A percentile compares a stretch with the other conserved stretches of the same genome.
Conservation (phyloP, 30 jellyfish, hydroid and myxozoan genomes). For the Chrysaora quinquecirrha region DNA sequence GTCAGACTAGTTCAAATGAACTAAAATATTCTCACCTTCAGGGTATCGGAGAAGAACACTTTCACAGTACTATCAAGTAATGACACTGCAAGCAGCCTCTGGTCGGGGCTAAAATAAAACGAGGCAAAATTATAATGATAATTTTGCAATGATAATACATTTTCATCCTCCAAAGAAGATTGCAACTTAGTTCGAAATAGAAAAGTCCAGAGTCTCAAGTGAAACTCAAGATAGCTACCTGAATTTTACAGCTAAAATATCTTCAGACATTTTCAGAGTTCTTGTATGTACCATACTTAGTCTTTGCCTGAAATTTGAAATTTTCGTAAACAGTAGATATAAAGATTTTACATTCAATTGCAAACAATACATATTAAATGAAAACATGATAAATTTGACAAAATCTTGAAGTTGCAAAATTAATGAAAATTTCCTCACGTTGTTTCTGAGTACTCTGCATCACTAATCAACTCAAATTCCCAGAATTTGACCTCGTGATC, state of each 20-base stretch:
- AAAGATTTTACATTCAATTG: neutral
- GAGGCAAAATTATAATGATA: neutral
- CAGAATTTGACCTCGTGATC: conserved; percentile 95
- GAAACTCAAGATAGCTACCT: conserved; percentile 49
- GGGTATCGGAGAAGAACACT: conserved; percentile 94
- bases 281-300: conserved; percentile 85
- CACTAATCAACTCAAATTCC: conserved; percentile 87
- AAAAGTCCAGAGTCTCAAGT: too few species aligned
- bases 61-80: conserved; percentile 92
- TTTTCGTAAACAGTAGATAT: neutral
- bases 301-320: conserved; percentile 66
- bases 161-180: too few species aligned
- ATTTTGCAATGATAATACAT: neutral
- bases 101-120: conserved; percentile 83
- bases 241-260: conserved; percentile 78
- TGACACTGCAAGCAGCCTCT: conserved; percentile 86
- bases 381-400: too few species aligned
- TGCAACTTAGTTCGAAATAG: too few species aligned
- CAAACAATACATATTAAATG: too few species aligned
- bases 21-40: conserved; percentile 54
- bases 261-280: conserved; percentile 97
- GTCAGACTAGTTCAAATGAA: too few species aligned
- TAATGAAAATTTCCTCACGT: too few species aligned
- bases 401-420: too few species aligned
- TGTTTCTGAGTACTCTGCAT: conserved; percentile 61